These are phyloP conservation scores for Neodon shergylaensis DNA, from an alignment of 2,113 vertebrate genomes.

Conservation along the genomic window DNA sequence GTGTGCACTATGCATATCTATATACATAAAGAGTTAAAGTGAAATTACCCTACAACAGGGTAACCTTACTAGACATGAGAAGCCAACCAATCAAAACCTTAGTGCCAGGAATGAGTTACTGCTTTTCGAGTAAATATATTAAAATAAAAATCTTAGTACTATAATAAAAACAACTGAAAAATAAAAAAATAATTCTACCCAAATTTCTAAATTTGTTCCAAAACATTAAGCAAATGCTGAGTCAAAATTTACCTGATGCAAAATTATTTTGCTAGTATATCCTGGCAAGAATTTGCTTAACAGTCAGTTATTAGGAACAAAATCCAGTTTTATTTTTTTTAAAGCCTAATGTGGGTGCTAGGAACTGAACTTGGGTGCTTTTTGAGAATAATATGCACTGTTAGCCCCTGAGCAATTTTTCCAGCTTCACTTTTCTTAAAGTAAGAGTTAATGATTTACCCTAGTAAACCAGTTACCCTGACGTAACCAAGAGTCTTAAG, in stretches of 20 bases:
- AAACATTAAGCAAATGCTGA: slow-evolving; percentile 80
- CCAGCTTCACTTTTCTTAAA: slow-evolving; percentile 83
- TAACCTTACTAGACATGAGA: background rate
- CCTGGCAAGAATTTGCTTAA: slow-evolving; percentile 82
- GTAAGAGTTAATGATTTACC: slow-evolving; percentile 84
- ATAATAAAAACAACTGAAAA: slow-evolving; percentile 31
- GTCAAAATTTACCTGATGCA: slow-evolving; percentile 80
- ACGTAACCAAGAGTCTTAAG: slow-evolving; percentile 83
- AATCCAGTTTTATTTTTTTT: slow-evolving; percentile 79
- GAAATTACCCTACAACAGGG: background rate
- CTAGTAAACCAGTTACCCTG: slow-evolving; percentile 65
- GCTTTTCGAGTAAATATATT: background rate
- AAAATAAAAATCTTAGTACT: background rate
- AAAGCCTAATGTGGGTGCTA: background rate
- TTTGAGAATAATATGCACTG: background rate
- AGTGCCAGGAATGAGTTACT: background rate
- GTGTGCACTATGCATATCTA: background rate
- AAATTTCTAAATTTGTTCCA: slow-evolving; percentile 78
- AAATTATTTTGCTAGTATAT: slow-evolving; percentile 84
- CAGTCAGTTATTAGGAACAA: slow-evolving; percentile 89
- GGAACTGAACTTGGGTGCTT: background rate
- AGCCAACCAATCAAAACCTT: background rate
- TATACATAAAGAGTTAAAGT: background rate
- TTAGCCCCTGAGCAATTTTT: background rate
- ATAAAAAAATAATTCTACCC: slow-evolving; percentile 71